A percentile compares a stretch with the other conserved stretches of the same genome.
Conservation (phyloP, 2,797 vertebrate species). For the Leuciscus waleckii region DNA sequence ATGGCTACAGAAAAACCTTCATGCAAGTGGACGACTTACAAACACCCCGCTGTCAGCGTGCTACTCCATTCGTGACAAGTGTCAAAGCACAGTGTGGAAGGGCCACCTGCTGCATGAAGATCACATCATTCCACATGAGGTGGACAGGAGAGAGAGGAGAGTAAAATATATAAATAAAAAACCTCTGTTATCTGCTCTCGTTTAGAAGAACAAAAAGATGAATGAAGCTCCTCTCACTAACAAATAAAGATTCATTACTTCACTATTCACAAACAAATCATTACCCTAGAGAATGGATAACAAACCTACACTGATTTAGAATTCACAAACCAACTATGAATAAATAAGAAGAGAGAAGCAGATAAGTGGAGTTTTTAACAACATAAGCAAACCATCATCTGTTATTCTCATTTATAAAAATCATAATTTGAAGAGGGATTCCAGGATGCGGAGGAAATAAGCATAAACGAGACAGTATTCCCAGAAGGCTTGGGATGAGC, state of each 20-base stretch:
- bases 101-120: slow-evolving; percentile 43
- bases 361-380: slow-evolving; percentile 27
- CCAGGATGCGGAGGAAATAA: slow-evolving; percentile 34
- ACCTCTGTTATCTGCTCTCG: neutral
- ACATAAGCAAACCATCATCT: slow-evolving; percentile 26
- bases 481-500: slow-evolving; percentile 59
- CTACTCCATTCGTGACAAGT: slow-evolving; percentile 38
- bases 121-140: slow-evolving; percentile 34
- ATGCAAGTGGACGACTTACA: slow-evolving; percentile 39
- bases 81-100: slow-evolving; percentile 23
- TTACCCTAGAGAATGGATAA: neutral
- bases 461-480: slow-evolving; percentile 37
- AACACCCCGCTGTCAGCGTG: slow-evolving; percentile 32
- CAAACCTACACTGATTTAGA: neutral
- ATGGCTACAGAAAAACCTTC: slow-evolving; percentile 29
- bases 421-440: slow-evolving; percentile 41
- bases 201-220: slow-evolving; percentile 17
- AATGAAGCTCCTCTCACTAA: slow-evolving; percentile 4
- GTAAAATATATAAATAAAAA: neutral
- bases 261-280: slow-evolving; percentile 9
- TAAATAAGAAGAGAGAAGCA: neutral
- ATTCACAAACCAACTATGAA: slow-evolving; percentile 8
- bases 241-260: slow-evolving; percentile 12
- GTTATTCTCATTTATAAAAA: slow-evolving; percentile 43
- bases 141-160: slow-evolving; percentile 7